phyloP scores from a whole-genome alignment of 2,797 vertebrate species.

The Balearica regulorum region DNA sequence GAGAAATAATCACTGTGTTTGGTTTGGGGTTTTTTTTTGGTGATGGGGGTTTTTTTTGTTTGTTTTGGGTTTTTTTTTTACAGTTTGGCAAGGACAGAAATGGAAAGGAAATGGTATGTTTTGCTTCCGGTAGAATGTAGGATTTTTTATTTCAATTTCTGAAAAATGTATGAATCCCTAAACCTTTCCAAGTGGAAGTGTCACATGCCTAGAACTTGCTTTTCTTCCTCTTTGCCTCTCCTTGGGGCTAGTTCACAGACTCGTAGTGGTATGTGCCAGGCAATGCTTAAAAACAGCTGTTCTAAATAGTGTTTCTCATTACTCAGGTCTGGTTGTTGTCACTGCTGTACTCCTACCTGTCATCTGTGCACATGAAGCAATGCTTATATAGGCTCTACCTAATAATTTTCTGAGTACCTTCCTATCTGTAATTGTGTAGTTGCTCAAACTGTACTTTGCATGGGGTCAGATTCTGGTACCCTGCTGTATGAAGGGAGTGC shows the following conservation, averaged over 20 bases:
- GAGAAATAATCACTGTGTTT: neutral
- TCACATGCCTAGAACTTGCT: neutral
- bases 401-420: neutral
- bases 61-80: neutral
- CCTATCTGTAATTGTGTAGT: neutral
- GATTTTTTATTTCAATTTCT: neutral
- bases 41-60: too few relatives aligned
- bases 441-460: neutral
- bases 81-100: neutral
- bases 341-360: neutral
- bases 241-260: neutral
- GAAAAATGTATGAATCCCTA: neutral
- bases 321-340: neutral
- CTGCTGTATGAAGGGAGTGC: neutral
- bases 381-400: neutral
- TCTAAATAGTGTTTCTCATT: neutral
- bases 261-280: neutral
- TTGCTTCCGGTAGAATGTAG: neutral
- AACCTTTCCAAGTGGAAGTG: neutral
- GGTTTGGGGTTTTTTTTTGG: neutral
- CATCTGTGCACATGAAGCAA: neutral
- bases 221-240: neutral
- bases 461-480: neutral
- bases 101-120: neutral
- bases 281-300: neutral